Percentiles rank a stretch among this genome's conserved stretches.
Evolutionary conservation across 2,797 vertebrate species (phyloP).

Genomic region (Pteropus rufus): DNA sequence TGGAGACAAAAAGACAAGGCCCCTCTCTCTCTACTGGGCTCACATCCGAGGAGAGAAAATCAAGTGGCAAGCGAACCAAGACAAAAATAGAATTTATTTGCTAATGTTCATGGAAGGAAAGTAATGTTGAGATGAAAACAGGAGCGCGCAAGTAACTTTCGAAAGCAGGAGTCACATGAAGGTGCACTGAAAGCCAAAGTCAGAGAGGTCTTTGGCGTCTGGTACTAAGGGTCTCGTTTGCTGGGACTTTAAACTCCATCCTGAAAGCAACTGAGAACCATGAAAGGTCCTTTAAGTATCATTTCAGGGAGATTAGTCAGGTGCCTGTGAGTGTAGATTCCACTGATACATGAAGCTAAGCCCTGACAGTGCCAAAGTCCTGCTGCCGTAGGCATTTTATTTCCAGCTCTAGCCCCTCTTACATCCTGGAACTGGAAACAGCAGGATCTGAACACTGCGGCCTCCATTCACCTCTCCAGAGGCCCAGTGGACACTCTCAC

Average conservation of each 20-base stretch:
- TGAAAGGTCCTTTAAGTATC: rapidly evolving
- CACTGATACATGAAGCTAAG: background rate
- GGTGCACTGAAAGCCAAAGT: background rate
- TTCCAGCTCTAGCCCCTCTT: background rate
- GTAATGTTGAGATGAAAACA: background rate
- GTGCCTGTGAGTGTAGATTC: no score
- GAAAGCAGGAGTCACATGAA: background rate
- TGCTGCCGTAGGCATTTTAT: rapidly evolving
- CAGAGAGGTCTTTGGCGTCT: background rate
- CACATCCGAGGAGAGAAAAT: background rate
- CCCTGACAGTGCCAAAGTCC: rapidly evolving
- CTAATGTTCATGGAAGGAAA: background rate
- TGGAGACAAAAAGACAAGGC: background rate
- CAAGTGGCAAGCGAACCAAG: background rate
- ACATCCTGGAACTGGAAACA: rapidly evolving
- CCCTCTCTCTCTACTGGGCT: background rate
- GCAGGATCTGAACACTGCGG: rapidly evolving
- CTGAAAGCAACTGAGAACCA: rapidly evolving
- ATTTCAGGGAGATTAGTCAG: background rate
- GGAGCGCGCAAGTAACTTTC: background rate
- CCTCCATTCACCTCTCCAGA: no score
- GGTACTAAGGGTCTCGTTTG: background rate
- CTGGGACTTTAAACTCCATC: background rate
- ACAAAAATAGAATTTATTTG: background rate
- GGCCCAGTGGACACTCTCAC: background rate